Percentiles rank a stretch among this genome's conserved stretches.
These are phyloP conservation scores for Ornithorhynchus anatinus DNA, from an alignment of 2,113 vertebrate species.

Conservation along the genomic window DNA sequence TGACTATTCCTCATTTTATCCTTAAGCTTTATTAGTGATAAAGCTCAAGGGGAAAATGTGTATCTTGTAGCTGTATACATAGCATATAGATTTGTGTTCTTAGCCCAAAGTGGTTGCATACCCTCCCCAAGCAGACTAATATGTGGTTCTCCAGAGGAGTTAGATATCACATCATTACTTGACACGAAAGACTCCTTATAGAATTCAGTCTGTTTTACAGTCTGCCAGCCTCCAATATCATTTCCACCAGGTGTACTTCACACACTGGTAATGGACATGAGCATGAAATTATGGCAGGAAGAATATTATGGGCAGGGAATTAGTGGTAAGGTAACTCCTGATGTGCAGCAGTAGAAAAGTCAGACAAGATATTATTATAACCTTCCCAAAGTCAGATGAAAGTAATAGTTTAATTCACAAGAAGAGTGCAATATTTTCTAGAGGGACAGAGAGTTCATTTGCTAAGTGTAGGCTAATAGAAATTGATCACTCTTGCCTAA, in stretches of 20 bases:
- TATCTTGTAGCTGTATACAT: neutral
- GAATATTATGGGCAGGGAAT: neutral
- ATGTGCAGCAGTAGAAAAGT: neutral
- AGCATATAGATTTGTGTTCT: neutral
- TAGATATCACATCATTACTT: neutral
- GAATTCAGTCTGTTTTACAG: neutral
- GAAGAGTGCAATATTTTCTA: neutral
- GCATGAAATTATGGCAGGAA: neutral
- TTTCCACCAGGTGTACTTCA: neutral
- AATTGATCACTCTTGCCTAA: neutral
- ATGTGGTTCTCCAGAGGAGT: neutral
- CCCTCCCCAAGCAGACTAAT: neutral
- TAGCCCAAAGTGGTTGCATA: neutral
- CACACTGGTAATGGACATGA: neutral
- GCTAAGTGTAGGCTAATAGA: neutral
- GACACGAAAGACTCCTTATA: neutral
- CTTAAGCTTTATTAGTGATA: conserved; percentile 17
- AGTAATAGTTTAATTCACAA: neutral
- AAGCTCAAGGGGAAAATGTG: neutral
- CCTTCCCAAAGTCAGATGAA: neutral
- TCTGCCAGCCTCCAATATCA: neutral
- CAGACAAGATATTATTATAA: neutral
- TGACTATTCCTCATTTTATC: neutral
- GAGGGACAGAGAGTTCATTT: neutral
- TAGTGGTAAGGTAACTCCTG: neutral